Evolutionary conservation across 2,888 invertebrate species (phyloP), one percentile per base, ranked within the genome.

Genomic region (Eucera pruinosa): DNA sequence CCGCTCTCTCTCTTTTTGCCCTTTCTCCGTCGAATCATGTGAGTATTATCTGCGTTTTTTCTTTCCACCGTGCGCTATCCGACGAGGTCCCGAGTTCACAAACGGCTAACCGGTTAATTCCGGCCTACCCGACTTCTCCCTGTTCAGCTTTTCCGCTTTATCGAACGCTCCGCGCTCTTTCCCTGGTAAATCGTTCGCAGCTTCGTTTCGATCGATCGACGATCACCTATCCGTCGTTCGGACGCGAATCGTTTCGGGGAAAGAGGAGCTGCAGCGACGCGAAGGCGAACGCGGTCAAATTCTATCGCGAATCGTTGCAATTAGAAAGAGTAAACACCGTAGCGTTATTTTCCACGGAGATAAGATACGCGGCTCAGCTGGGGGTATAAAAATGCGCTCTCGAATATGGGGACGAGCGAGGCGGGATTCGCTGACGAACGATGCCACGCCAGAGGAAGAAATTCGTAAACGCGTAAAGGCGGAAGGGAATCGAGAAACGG

Each of bases 321-420:
- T 5, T 30, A 36, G 6, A 23, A 23, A 1, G 7, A 18, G 20
- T n/a, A n/a, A n/a, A n/a, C 2, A 20, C 11, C 0, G n/a, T 33
- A 48, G 25, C 73, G 75, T 83, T 83, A 83, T 82, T 83, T 83
- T 83, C 80, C 82, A 80, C 18, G 15, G 6, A 30, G 86, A 87
- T 85, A 87, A 87, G 87, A 86, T 85, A 85, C 77, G 55, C 55
- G 71, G 58, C 55, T 72, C 73, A 68, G 82, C 86, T 78, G 87
- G 87, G 83, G 87, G 84, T 78, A 80, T 62, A 47, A 36, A 36
- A n/a, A n/a, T n/a, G n/a, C n/a, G n/a, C n/a, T n/a, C n/a, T n/a
- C n/a, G n/a, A n/a, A n/a, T n/a, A n/a, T n/a, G n/a, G n/a, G n/a
- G n/a, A n/a, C n/a, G n/a, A n/a, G n/a, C n/a, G n/a, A n/a, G n/a